Evolutionary conservation across 2,888 invertebrate species (phyloP), one percentile per base, ranked within the genome.

Genomic region (Protodeltote pygarga): DNA sequence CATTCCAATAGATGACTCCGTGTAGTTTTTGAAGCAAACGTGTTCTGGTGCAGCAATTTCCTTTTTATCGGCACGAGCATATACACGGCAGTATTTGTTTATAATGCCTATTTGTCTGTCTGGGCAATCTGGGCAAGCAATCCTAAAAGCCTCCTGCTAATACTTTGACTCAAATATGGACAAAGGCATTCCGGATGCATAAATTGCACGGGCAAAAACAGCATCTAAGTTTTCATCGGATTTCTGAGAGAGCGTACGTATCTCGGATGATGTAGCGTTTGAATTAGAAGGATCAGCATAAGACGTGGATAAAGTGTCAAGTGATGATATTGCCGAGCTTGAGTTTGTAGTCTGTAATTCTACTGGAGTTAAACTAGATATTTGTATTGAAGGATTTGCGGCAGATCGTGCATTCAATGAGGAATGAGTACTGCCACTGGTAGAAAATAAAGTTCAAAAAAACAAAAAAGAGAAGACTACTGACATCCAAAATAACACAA

Each of bases 401-500:
- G 6, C 25, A 25, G 25, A 25, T 25, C 25, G 25, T 25, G 25
- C 25, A 25, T 25, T 25, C 25, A 25, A 25, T 25, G 25, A 25
- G 25, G 13, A 25, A 25, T 10, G 23, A 24, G 23, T 24, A 24
- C 11, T 13, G 25, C 11, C 13, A 25, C 25, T 25, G 25, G 25
- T 25, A 25, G 25, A 25, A 25, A 25, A 25, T 25, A 25, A 25
- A 25, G 25, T 25, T 25, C n/a, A n/a, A 49, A 33, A 49, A 39
- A 42, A 37, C 38, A 44, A 49, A 49, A 49, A 42, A 49, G 34
- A 38, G 33, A 49, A 10, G 19, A 48, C 48, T 37, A 32, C 28
- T 38, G 38, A 19, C 39, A 47, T 33, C 27, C 39, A 39, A 49
- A 49, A 49, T 49, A 27, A 49, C 38, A 34, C 49, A 44, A 44